Evolutionary conservation across 2,888 invertebrate species (phyloP).

Genomic region (Endotricha flammealis): DNA sequence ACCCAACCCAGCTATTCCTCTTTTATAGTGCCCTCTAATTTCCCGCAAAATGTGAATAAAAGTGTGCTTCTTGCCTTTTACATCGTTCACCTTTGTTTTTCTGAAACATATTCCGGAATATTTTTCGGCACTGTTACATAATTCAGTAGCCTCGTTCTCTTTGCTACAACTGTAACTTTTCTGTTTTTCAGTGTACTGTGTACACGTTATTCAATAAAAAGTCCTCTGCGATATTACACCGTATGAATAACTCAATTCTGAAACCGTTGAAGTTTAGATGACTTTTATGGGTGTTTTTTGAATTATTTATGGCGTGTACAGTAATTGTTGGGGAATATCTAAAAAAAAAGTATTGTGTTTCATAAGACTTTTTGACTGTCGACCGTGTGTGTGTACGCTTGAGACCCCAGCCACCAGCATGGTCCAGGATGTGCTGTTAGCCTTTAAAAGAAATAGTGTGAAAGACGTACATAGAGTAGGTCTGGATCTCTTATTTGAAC

Average conservation of each 20-base stretch:
- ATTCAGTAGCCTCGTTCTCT: constrained; percentile 31
- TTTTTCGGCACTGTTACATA: constrained; percentile 35
- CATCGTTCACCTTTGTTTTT: constrained; percentile 30
- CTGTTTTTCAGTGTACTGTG: constrained; percentile 18
- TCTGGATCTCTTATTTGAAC: no score
- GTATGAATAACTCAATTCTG: neutral
- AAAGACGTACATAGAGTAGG: no score
- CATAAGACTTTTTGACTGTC: no score
- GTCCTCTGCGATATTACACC: constrained; percentile 1
- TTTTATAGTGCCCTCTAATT: constrained; percentile 23
- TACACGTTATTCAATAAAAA: constrained; percentile 17
- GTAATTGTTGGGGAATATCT: no score
- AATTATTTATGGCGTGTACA: neutral
- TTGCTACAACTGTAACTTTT: constrained; percentile 17
- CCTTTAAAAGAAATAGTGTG: no score
- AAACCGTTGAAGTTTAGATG: neutral
- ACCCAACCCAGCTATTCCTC: constrained; percentile 1
- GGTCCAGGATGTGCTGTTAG: no score
- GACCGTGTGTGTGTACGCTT: no score
- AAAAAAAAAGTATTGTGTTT: no score
- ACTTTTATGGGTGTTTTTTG: neutral
- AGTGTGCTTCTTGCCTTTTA: constrained; percentile 21
- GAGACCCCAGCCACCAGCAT: no score
- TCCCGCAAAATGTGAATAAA: constrained; percentile 24
- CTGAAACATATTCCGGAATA: constrained; percentile 31